Evolutionary conservation across 2,797 vertebrate species (phyloP).

Genomic region (Martes flavigula): DNA sequence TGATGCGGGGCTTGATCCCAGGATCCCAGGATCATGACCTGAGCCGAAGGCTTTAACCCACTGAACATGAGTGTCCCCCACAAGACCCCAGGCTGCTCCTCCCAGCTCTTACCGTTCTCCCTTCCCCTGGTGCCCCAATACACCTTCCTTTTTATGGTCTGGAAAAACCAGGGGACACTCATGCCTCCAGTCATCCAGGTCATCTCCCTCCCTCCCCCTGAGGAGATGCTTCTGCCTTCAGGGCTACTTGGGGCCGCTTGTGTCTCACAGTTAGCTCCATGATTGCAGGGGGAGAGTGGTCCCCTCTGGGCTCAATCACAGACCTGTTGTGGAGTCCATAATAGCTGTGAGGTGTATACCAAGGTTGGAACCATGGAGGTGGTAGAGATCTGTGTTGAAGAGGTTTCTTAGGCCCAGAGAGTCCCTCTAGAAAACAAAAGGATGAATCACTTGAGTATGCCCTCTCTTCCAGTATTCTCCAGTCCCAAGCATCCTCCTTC

Average conservation of each 20-base stretch:
- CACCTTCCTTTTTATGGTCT: not conserved
- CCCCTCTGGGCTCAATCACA: not conserved
- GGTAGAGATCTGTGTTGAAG: not conserved
- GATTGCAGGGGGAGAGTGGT: not conserved
- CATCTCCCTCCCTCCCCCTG: too few species aligned
- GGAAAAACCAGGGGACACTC: not conserved
- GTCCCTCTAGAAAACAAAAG: constrained; percentile 10
- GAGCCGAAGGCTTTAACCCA: too few species aligned
- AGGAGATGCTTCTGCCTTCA: not conserved
- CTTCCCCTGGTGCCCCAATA: too few species aligned
- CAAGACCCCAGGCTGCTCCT: too few species aligned
- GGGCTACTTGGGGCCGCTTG: not conserved
- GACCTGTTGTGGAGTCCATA: not conserved
- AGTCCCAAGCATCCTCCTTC: not conserved
- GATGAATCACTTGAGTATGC: not conserved
- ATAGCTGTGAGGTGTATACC: not conserved
- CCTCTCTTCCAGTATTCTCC: not conserved
- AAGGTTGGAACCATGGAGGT: not conserved
- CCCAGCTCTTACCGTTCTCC: too few species aligned
- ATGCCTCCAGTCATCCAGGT: too few species aligned
- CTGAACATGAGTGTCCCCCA: too few species aligned
- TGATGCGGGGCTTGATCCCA: too few species aligned
- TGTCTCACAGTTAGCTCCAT: not conserved
- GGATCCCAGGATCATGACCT: too few species aligned
- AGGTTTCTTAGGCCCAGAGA: not conserved